Percentiles rank a stretch among this genome's conserved stretches.
Conservation (phyloP, 2,888 invertebrate genomes). For the Leptinotarsa juncta region DNA sequence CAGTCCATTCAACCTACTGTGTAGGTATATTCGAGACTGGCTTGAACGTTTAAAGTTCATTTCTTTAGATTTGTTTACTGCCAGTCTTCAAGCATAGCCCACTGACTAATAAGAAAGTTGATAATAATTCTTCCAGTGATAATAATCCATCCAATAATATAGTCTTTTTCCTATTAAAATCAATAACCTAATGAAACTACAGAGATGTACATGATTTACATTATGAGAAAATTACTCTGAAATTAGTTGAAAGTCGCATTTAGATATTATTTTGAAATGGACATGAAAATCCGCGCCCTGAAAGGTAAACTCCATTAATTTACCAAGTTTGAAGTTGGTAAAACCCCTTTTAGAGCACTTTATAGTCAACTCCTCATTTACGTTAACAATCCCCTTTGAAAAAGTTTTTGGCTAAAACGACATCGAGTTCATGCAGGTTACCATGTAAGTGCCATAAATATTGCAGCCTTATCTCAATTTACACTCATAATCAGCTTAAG, state of each 20-base stretch:
- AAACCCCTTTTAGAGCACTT: slow-evolving; percentile 45
- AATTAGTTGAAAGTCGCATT: background rate
- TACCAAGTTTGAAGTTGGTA: slow-evolving; percentile 55
- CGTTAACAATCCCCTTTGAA: slow-evolving; percentile 51
- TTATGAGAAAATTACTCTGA: too few relatives aligned
- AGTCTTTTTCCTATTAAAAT: too few relatives aligned
- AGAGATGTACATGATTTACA: too few relatives aligned
- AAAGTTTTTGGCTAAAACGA: slow-evolving; percentile 45
- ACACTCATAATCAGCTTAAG: slow-evolving; percentile 69
- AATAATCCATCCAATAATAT: too few relatives aligned
- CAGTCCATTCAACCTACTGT: too few relatives aligned
- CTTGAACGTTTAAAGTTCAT: too few relatives aligned
- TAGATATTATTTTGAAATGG: background rate
- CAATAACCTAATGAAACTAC: too few relatives aligned
- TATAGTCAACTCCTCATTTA: slow-evolving; percentile 44
- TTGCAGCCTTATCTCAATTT: slow-evolving; percentile 67
- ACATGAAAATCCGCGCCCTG: slow-evolving; percentile 34
- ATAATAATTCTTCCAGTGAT: too few relatives aligned
- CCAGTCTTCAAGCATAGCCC: too few relatives aligned
- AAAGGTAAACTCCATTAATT: slow-evolving; percentile 56
- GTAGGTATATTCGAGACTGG: too few relatives aligned
- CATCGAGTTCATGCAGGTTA: slow-evolving; percentile 51
- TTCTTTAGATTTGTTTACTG: too few relatives aligned
- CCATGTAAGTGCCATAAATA: slow-evolving; percentile 68
- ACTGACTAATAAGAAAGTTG: too few relatives aligned